phyloP scores from a whole-genome alignment of 2,888 invertebrate genomes.

The Volucella bombylans region DNA sequence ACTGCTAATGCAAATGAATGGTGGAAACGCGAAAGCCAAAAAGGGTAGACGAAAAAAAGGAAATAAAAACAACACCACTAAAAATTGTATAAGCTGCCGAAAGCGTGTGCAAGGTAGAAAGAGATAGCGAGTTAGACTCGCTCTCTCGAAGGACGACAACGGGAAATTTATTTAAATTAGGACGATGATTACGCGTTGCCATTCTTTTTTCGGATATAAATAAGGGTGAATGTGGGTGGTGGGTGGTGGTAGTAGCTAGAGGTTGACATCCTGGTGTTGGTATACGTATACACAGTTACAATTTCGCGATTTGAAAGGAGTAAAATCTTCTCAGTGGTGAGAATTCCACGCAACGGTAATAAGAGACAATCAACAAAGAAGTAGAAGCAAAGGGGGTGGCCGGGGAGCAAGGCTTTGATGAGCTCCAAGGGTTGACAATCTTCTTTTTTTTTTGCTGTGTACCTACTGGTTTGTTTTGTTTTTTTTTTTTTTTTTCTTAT shows the following conservation, averaged over 20 bases:
- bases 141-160: constrained; percentile 63
- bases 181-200: constrained; percentile 76
- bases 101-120: neutral
- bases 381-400: constrained; percentile 9
- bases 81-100: neutral
- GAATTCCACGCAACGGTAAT: constrained; percentile 55
- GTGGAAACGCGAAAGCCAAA: constrained; percentile 39
- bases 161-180: constrained; percentile 77
- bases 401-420: constrained; percentile 57
- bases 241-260: constrained; percentile 42
- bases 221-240: constrained; percentile 63
- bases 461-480: constrained; percentile 9
- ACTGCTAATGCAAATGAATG: constrained; percentile 58
- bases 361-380: constrained; percentile 64
- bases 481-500: constrained; percentile 41
- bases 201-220: constrained; percentile 65
- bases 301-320: constrained; percentile 67
- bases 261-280: constrained; percentile 66
- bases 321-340: constrained; percentile 45
- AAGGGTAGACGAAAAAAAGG: constrained; percentile 45
- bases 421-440: constrained; percentile 70
- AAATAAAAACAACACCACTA: constrained; percentile 45
- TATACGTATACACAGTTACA: constrained; percentile 45
- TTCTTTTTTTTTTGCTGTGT: constrained; percentile 24
- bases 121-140: constrained; percentile 14